Evolutionary conservation across 2,113 vertebrate species (phyloP).

Genomic region (Phylloscopus whistleri): DNA sequence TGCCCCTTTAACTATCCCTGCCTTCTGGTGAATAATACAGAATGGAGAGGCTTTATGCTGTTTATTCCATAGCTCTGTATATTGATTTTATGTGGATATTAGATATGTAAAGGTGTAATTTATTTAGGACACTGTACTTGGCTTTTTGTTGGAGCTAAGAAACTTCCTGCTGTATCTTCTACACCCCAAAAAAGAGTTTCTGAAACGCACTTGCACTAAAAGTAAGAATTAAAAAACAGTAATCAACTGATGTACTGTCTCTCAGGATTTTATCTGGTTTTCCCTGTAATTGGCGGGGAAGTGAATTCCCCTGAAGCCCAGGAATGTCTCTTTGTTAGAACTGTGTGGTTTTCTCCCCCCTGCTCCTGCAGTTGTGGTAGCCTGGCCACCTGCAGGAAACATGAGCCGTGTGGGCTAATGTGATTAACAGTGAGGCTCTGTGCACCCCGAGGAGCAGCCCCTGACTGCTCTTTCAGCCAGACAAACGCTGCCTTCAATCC

Average conservation of each 20-base stretch:
- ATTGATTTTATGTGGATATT: background rate
- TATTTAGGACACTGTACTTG: background rate
- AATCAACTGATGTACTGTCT: background rate
- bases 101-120: background rate
- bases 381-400: constrained; percentile 31
- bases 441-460: background rate
- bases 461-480: background rate
- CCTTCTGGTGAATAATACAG: background rate
- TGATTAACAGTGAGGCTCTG: constrained; percentile 1
- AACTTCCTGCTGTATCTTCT: background rate
- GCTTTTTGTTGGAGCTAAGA: background rate
- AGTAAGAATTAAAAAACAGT: background rate
- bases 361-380: background rate
- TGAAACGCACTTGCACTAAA: background rate
- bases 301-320: background rate
- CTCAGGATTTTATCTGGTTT: background rate
- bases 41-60: background rate
- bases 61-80: background rate
- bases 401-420: background rate
- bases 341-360: accelerated
- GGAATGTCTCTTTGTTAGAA: constrained; percentile 1
- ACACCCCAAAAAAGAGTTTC: background rate
- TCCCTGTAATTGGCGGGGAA: background rate
- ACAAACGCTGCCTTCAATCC: background rate
- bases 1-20: background rate